Percentiles rank a stretch among this genome's conserved stretches.
phyloP scores from a whole-genome alignment of 2,888 invertebrate species.

The Notodonta ziczac region DNA sequence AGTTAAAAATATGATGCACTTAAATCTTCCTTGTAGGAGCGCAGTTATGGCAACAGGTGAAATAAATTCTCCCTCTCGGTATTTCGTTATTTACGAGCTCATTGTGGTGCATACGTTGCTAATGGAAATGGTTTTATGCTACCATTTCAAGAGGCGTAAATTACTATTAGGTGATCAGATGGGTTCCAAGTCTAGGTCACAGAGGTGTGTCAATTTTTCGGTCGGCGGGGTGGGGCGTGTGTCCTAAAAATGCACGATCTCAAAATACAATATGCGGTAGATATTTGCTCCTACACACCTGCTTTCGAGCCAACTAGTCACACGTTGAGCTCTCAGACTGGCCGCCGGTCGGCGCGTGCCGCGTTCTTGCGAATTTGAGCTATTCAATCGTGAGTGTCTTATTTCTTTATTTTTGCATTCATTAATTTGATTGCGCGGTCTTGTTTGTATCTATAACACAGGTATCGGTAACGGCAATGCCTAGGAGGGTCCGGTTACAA shows the following conservation, averaged over 20 bases:
- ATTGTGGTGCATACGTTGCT: slow-evolving; percentile 40
- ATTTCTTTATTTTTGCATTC: slow-evolving; percentile 21
- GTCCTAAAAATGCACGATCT: slow-evolving; percentile 66
- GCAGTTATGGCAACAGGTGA: slow-evolving; percentile 45
- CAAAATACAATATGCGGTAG: slow-evolving; percentile 74
- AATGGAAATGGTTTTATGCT: slow-evolving; percentile 49
- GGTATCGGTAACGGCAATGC: not conserved
- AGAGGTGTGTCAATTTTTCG: slow-evolving; percentile 29
- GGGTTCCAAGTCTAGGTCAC: slow-evolving; percentile 34
- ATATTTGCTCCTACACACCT: slow-evolving; percentile 67
- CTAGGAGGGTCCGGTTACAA: not conserved
- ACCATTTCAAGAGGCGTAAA: slow-evolving; percentile 38
- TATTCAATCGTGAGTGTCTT: slow-evolving; percentile 61
- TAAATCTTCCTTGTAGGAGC: slow-evolving; percentile 36
- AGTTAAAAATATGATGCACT: slow-evolving; percentile 40
- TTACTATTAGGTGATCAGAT: slow-evolving; percentile 29
- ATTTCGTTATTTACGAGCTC: slow-evolving; percentile 46
- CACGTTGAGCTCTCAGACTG: slow-evolving; percentile 56
- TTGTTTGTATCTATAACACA: not conserved
- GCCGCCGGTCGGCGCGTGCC: slow-evolving; percentile 53
- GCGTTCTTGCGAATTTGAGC: slow-evolving; percentile 44
- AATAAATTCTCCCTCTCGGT: slow-evolving; percentile 42
- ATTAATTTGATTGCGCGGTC: slow-evolving; percentile 18
- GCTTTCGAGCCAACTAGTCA: slow-evolving; percentile 64
- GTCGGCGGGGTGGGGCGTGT: slow-evolving; percentile 38